Evolutionary conservation across 2,113 vertebrate species (phyloP).

Genomic region (Natator depressus): DNA sequence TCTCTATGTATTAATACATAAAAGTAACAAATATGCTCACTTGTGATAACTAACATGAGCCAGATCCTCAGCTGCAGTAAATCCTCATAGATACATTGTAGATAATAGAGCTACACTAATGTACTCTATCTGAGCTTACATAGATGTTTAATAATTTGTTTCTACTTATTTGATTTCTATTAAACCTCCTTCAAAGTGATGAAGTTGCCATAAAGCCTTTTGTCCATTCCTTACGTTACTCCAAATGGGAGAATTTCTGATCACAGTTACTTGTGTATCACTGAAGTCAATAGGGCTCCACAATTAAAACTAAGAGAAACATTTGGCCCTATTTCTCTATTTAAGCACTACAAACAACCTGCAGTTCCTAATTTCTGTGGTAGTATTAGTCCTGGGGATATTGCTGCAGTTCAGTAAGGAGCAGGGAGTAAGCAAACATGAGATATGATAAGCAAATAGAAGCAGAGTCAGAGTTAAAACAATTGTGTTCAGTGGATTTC

Average conservation of each 20-base stretch:
- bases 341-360: not conserved
- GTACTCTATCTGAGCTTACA: not conserved
- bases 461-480: not conserved
- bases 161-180: not conserved
- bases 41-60: not conserved
- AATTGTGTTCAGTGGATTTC: not conserved
- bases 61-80: not conserved
- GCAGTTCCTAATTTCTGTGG: not conserved
- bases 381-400: not conserved
- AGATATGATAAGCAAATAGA: rapidly evolving
- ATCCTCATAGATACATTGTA: not conserved
- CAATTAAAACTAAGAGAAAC: not conserved
- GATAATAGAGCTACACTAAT: not conserved
- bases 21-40: not conserved
- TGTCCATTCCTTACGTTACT: not conserved
- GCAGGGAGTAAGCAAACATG: not conserved
- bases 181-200: not conserved
- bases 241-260: not conserved
- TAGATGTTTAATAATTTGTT: not conserved
- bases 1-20: not conserved
- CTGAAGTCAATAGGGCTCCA: not conserved
- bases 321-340: not conserved
- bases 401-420: rapidly evolving
- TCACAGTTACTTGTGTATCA: not conserved
- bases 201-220: not conserved